Base-by-base conservation (phyloP, 1,140 invertebrate species). In the Drosophila fuyamai region DNA sequence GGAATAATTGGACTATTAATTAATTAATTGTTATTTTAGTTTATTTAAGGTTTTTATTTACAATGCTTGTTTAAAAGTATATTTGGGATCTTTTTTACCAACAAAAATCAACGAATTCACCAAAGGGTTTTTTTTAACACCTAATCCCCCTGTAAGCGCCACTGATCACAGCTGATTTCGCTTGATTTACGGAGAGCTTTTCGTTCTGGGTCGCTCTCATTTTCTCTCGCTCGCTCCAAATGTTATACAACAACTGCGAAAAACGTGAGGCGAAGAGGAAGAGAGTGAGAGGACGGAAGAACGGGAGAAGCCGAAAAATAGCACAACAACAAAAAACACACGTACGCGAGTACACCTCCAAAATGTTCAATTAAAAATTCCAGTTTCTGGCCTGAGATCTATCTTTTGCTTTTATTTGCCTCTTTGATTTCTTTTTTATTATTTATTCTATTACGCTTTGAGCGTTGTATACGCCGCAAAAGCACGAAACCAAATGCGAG, bases 171-270 rank as follows among this genome's bases (percentile, higher is more conserved):
- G 46, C 18, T 16, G 13, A 38, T 38, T 60, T 53, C 16, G 47
- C 18, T 36, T 38, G 14, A 54, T 54, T 54, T 38, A 18, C 16
- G 2, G 8, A 41, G 18, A 80, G 76, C 76, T 74, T 89, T 84
- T 68, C 63, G 14, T 13, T 46, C 23, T 18, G 40, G 35, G 18
- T 61, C 35, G 12, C 47, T 43, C 60, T 77, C 43, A 38, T 16
- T 9, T 40, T 35, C 60, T 66, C 18, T 55, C 53, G 16, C 47
- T 71, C 51, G 46, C 47, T 53, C 40, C 50, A 14, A 50, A 57
- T 86, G 83, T 88, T 89, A 88, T 84, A 89, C 84, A 86, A 85
- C 74, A 88, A 74, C 67, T 66, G 83, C 65, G 58, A 72, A 72
- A 67, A 50, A 32, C 48, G 29, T 35, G 41, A 46, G 53, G 54